Evolutionary conservation across 2,113 vertebrate species (phyloP).

Genomic region (Cynocephalus volans): DNA sequence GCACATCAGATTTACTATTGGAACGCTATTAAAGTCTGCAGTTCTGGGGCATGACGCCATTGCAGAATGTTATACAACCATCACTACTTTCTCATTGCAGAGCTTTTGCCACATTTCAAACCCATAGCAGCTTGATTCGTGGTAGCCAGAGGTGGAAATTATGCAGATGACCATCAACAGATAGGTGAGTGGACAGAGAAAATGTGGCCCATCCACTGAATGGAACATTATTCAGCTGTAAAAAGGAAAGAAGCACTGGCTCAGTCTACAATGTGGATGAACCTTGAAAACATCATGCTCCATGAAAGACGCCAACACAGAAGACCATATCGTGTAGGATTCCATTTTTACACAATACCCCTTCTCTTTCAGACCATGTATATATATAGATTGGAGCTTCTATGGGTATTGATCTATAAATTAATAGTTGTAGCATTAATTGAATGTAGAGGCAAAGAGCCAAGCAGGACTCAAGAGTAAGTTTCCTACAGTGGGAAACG

Average conservation of each 20-base stretch:
- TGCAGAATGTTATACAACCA: rapidly evolving
- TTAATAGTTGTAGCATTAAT: not conserved
- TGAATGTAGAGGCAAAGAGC: not conserved
- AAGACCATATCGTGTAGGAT: no score
- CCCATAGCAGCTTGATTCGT: rapidly evolving
- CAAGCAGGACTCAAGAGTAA: not conserved
- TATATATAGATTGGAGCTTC: rapidly evolving
- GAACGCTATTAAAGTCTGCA: not conserved
- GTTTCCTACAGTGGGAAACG: not conserved
- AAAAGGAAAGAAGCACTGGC: not conserved
- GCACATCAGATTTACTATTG: not conserved
- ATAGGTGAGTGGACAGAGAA: no score
- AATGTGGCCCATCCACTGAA: rapidly evolving
- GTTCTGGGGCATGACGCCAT: no score
- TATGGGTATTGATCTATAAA: not conserved
- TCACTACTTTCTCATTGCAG: not conserved
- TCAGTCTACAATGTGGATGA: rapidly evolving
- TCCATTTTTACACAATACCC: not conserved
- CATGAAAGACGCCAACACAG: no score
- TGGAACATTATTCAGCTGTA: not conserved
- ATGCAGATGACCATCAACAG: not conserved
- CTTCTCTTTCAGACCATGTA: not conserved
- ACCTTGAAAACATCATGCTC: not conserved
- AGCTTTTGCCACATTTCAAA: rapidly evolving
- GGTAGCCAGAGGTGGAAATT: rapidly evolving